phyloP scores from a whole-genome alignment of 2,797 vertebrate genomes.

The Varecia variegata region DNA sequence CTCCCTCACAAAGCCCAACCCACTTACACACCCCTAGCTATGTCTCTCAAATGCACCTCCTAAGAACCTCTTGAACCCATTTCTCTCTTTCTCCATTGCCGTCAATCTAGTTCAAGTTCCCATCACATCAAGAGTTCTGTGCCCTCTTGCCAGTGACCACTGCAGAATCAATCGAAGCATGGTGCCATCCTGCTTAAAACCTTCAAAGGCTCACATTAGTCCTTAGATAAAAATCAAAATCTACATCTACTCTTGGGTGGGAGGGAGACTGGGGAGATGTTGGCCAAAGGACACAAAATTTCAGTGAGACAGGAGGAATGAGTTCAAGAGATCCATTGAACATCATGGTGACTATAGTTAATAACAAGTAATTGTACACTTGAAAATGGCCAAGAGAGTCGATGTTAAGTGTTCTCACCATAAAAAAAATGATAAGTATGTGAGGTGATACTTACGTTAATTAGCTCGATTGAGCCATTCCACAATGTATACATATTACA shows the following conservation, averaged over 20 bases:
- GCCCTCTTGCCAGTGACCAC: background rate
- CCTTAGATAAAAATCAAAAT: background rate
- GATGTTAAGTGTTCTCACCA: background rate
- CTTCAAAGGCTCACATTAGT: background rate
- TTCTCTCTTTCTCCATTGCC: background rate
- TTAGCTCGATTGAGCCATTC: background rate
- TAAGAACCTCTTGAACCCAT: background rate
- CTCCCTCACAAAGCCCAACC: background rate
- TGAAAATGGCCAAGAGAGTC: background rate
- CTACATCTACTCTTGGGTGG: background rate
- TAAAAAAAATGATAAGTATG: background rate
- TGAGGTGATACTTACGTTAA: background rate
- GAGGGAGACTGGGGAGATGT: background rate
- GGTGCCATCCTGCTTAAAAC: background rate
- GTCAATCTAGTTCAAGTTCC: background rate
- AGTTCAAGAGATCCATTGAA: background rate
- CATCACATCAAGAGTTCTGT: background rate
- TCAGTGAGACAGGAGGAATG: background rate
- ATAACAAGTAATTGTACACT: background rate
- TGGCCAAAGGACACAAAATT: background rate
- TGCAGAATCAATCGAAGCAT: background rate
- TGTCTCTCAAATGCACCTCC: background rate
- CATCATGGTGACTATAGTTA: background rate
- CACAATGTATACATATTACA: background rate
- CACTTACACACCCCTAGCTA: background rate